Base-by-base conservation (phyloP, 1,140 invertebrate species). In the Plectus sambesii region DNA sequence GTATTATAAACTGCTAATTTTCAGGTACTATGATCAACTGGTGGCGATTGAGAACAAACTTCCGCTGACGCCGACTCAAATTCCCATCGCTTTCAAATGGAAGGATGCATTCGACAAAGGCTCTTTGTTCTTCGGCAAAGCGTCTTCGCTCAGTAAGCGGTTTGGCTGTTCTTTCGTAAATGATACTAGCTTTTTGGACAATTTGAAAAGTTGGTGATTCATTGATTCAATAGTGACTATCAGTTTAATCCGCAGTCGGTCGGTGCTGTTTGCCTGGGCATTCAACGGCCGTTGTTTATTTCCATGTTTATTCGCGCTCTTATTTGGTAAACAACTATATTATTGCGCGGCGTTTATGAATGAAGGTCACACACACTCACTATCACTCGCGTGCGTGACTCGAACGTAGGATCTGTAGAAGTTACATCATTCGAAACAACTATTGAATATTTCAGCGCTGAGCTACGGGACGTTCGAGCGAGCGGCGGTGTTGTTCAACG, bases 91-190 rank as follows among this genome's bases (percentile, higher is more conserved):
- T 24, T 99, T 99, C 66, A 98, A 97, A 70, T 99, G 93, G 92
- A 93, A 93, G 72, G 90, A 98, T 82, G 92, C 93, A 2, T 98
- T 99, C 74, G 88, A 94, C 69, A 87, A 87, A 67, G 86, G 86
- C 35, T 84, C 84, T 4, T 79, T 97, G 54, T 94, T 98, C 76
- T 85, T 85, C 49, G 85, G 84, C 45, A 81, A 84, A 70, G 83
- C 85, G 58, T 89, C 85, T 70, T 55, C 20, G 25, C 74, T 96
- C 47, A 89, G 87, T 94, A 79, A 79, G 81, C 78, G 48, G 25
- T 36, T 20, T 30, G 25, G 47, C 38, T n/a, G n/a, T n/a, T n/a
- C n/a, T n/a, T n/a, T n/a, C n/a, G n/a, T n/a, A n/a, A n/a, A n/a
- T n/a, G n/a, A n/a, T n/a, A n/a, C n/a, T n/a, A n/a, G n/a, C n/a